Evolutionary conservation across 2,113 vertebrate species (phyloP), one percentile per base, ranked within the genome.

Genomic region (Noctilio leporinus): DNA sequence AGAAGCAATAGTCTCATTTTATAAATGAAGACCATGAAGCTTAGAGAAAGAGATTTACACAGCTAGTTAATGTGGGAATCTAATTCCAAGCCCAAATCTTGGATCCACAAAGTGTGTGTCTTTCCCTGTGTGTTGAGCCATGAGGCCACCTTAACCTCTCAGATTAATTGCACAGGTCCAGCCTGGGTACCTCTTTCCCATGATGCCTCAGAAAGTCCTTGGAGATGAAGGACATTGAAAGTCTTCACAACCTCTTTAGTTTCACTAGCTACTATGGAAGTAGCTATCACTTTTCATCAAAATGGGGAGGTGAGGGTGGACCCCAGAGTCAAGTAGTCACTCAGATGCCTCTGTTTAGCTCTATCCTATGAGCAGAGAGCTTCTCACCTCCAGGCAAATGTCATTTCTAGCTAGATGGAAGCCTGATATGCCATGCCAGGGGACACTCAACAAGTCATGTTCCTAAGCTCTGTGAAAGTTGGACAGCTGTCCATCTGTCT

Each of bases 401-500:
- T 10, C 70, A 55, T 45, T 94, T 95, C 51, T 76, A 73, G 1
- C 3, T 0, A 87, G 91, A 81, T 51, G 24, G 59, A 24, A 55
- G 73, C 53, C 43, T 72, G 6, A 30, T 20, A 14, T 1, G 2
- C 55, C 11, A 6, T 83, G 73, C 94, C 84, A 84, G 82, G 43
- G 59, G 55, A 67, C 73, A 40, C 85, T 95, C 83, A 90, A 76
- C 43, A 51, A 82, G 82, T 81, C 73, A 76, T 90, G 85, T 51
- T 35, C 59, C 59, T 40, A 22, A 67, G 81, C 87, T 67, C 89
- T 83, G 55, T 70, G 78, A 84, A 86, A 89, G 57, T 91, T 86
- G 85, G 89, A 93, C 86, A 89, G 49, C 69, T 83, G 82, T 97
- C 95, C 1, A 24, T 96, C 95, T 94, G 78, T 94, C 84, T 96